A percentile compares a stretch with the other conserved stretches of the same genome.
Conservation (phyloP, 2,797 vertebrate genomes). For the Cygnus olor region DNA sequence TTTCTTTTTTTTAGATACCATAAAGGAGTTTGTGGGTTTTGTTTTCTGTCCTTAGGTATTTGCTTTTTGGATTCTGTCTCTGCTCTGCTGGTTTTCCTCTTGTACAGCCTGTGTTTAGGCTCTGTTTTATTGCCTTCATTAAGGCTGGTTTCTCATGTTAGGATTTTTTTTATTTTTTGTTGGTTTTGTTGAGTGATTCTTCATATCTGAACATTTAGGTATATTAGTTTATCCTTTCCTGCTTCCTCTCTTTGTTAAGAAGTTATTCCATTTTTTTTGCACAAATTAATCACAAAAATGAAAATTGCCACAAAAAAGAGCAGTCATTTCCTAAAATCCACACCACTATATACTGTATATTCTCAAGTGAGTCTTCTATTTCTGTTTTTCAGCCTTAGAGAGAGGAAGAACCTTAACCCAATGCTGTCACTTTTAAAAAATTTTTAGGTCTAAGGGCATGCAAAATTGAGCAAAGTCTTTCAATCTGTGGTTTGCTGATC, state of each 20-base stretch:
- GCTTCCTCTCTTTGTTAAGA: background rate
- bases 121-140: slow-evolving; percentile 15
- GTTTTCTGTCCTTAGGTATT: background rate
- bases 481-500: slow-evolving; percentile 59
- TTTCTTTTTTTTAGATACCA: background rate
- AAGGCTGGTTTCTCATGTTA: background rate
- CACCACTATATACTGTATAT: too few species aligned
- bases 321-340: background rate
- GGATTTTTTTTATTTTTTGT: background rate
- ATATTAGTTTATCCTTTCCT: background rate
- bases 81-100: background rate
- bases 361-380: background rate
- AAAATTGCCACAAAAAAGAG: background rate
- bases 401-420: background rate
- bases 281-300: background rate
- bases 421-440: background rate
- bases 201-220: background rate
- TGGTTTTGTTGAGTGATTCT: background rate
- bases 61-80: slow-evolving; percentile 1
- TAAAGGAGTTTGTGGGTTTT: slow-evolving; percentile 28
- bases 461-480: slow-evolving; percentile 6
- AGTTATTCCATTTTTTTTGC: background rate
- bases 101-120: background rate
- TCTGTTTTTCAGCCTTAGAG: background rate
- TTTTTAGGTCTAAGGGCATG: background rate